These are phyloP conservation scores for Lathamus discolor DNA, from an alignment of 2,113 vertebrate genomes.

Conservation along the genomic window DNA sequence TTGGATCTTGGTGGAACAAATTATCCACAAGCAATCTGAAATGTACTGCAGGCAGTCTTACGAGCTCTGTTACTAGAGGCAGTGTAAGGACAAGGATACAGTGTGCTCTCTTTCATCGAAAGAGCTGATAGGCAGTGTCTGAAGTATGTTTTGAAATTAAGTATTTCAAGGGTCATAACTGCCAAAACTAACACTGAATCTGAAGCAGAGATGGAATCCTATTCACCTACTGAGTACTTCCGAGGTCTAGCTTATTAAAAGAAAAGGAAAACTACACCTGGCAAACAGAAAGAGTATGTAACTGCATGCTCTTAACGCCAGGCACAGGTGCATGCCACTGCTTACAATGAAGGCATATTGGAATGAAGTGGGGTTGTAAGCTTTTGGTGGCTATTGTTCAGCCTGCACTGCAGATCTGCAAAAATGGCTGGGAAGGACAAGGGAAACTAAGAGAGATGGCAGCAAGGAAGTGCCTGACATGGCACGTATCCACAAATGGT, in stretches of 20 bases:
- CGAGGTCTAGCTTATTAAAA: background rate
- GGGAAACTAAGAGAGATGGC: background rate
- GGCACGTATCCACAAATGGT: background rate
- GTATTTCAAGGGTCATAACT: background rate
- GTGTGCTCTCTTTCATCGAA: background rate
- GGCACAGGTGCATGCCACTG: accelerated
- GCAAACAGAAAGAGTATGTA: background rate
- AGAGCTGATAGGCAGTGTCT: background rate
- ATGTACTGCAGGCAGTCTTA: background rate
- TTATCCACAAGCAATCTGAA: background rate
- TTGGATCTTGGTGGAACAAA: background rate
- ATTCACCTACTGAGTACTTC: background rate
- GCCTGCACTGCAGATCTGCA: background rate
- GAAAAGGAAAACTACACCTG: background rate
- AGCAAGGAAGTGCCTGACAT: background rate
- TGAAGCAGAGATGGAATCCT: background rate
- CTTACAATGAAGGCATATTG: background rate
- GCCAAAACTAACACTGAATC: background rate
- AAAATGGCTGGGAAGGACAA: background rate
- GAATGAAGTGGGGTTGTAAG: background rate
- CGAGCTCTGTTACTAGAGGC: background rate
- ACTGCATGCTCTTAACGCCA: background rate
- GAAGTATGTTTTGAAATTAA: background rate
- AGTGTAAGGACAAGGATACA: background rate
- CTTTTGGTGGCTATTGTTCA: background rate